Base-by-base conservation (phyloP, 2,888 invertebrate species). In the Limenitis camilla region DNA sequence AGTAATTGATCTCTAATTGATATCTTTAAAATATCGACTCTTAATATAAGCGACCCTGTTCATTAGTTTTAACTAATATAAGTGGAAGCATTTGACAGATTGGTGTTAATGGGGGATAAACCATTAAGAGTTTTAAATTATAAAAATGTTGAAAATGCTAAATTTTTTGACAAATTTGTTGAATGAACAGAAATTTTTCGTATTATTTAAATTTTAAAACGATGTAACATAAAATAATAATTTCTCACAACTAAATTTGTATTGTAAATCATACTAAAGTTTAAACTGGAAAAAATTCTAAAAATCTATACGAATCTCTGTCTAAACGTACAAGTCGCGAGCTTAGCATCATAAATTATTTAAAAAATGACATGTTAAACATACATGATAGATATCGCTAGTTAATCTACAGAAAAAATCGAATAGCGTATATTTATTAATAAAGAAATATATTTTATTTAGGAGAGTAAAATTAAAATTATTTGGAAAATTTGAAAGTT, bases 311-410 rank as follows among this genome's bases (percentile, higher is more conserved):
- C 27, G 7, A 35, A 36, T 68, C 66, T 43, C 43, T 36, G 60
- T 68, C 44, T 9, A 43, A 53, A 67, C 65, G 73, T 78, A 78
- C 76, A 81, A 78, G 66, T 72, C 52, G 63, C 64, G 78, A 81
- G 79, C 81, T 79, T 81, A 78, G 72, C 59, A 31, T 52, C 46
- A 52, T 19, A 33, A 42, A 36, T 8, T 19, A 30, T 30, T 38
- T n/a, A 43, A 39, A 28, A 46, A 40, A 45, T 40, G 30, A 41
- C 11, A 31, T 19, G 40, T 10, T 8, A 19, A 31, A 43, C 31
- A 11, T n/a, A 31, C 11, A 40, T 19, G 40, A 40, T 52, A 55
- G 47, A 52, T 40, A 8, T 52, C 48, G 55, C 55, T 55, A 55
- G 55, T 44, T 38, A 39, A n/a, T n/a, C n/a, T n/a, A n/a, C n/a